These are phyloP conservation scores for Andrena bucephala DNA, from an alignment of 2,888 invertebrate species.

Conservation along the genomic window DNA sequence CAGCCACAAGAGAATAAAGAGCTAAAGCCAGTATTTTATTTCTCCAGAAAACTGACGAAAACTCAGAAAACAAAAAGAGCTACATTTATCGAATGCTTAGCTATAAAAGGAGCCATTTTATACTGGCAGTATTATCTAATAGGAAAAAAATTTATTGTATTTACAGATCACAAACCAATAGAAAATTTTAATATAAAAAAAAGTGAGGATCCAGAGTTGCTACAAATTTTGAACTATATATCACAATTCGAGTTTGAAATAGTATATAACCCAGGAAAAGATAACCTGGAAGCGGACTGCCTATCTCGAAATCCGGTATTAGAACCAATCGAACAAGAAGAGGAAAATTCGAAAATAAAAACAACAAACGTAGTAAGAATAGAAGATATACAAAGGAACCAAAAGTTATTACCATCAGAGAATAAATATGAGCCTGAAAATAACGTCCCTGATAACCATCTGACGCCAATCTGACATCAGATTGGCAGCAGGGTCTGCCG, in stretches of 20 bases:
- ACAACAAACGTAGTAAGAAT: constrained; percentile 27
- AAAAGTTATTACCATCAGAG: constrained; percentile 2
- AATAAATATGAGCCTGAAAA: no score
- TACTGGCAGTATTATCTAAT: constrained; percentile 68
- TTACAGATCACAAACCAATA: constrained; percentile 29
- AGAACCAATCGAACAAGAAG: background rate
- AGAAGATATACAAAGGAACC: constrained; percentile 27
- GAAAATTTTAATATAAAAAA: constrained; percentile 64
- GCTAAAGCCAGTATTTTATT: no score
- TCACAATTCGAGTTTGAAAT: constrained; percentile 58
- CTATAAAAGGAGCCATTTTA: constrained; percentile 65
- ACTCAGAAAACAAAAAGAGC: no score
- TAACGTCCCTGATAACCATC: no score
- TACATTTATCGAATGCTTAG: no score
- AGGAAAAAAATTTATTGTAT: constrained; percentile 34
- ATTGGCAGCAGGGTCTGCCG: no score
- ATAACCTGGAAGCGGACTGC: background rate
- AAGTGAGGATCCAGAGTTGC: constrained; percentile 69
- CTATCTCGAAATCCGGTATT: background rate
- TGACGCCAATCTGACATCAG: no score
- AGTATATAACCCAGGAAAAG: constrained; percentile 47
- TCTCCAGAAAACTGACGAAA: no score
- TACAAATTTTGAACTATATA: constrained; percentile 58
- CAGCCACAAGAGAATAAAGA: no score
- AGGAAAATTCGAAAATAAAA: constrained; percentile 1